Base-by-base conservation (phyloP, 30 jellyfish, hydroid and myxozoan genomes). In the Turritopsis dohrnii region DNA sequence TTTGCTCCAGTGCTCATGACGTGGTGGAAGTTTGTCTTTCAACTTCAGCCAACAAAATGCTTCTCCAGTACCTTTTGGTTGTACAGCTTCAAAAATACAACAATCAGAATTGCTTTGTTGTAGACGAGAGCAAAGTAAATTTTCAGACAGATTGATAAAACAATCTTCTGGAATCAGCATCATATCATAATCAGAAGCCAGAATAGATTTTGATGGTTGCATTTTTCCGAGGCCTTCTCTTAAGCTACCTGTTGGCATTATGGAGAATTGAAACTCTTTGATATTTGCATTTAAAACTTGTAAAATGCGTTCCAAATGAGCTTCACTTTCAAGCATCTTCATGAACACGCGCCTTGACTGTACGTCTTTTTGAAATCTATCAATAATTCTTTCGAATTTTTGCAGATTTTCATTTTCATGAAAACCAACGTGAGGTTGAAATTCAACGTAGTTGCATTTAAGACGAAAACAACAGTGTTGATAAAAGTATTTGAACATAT, bases 211-310 rank as follows among this genome's bases (percentile, higher is more conserved):
- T 18, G 92, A 85, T 26, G 92, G 92, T 13, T 74, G 75, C 66
- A 79, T 26, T 52, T 85, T 85, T 0, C 92, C 92, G 53, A 79
- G 66, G 9, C 92, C 92, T 24, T 85, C 92, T 21, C 92, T 65
- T 18, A 85, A 69, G 41, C 92, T 85, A 21, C 92, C 92, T 21
- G 92, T 30, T 65, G 92, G 92, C 28, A 85, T 25, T 9, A 85
- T 85, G 9, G 77, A 69, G 8, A 69, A 69, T 69, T 69, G 77
- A 1, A 69, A 69, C 19, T 69, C 77, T 0, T 23, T n/a, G 19
- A 69, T 69, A 0, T 23, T n/a, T 8, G 77, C 77, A 69, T 69
- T 69, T n/a, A 69, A 27, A 69, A 69, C 30, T 23, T 69, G 31
- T n/a, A 69, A 27, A 69, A 69, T 21, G 9, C 22, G 9, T 1